Evolutionary conservation across 2,888 invertebrate genomes (phyloP).

Genomic region (Epinotia brunnichana): DNA sequence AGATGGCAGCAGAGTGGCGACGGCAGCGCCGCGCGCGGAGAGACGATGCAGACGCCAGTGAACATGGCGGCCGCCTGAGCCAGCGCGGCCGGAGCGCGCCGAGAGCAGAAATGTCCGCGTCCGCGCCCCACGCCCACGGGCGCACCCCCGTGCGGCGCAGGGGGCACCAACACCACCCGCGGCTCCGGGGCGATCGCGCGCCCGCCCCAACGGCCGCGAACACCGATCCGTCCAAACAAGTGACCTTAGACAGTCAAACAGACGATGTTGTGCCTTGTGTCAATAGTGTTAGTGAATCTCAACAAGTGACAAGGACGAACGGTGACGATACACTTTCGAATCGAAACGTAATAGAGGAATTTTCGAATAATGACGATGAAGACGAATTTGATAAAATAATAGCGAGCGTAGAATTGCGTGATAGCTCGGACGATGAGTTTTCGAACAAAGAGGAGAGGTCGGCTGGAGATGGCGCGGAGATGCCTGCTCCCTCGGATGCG

Average conservation of each 20-base stretch:
- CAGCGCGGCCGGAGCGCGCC: slow-evolving; percentile 76
- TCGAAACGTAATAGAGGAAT: slow-evolving; percentile 71
- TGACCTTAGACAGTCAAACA: slow-evolving; percentile 76
- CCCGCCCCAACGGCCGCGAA: slow-evolving; percentile 76
- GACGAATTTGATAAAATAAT: slow-evolving; percentile 70
- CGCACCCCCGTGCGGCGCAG: slow-evolving; percentile 86
- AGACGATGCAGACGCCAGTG: slow-evolving; percentile 64
- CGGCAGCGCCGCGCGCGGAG: slow-evolving; percentile 66
- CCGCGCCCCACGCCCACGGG: slow-evolving; percentile 83
- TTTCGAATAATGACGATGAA: slow-evolving; percentile 71
- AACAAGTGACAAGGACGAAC: slow-evolving; percentile 81
- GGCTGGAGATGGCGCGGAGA: slow-evolving; percentile 78
- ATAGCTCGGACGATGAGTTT: slow-evolving; percentile 76
- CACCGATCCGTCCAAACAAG: slow-evolving; percentile 76
- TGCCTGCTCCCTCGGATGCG: slow-evolving; percentile 64
- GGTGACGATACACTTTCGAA: slow-evolving; percentile 84
- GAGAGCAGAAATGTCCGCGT: slow-evolving; percentile 83
- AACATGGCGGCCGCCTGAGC: slow-evolving; percentile 86
- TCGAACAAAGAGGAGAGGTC: slow-evolving; percentile 75
- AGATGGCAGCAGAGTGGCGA: slow-evolving; percentile 70
- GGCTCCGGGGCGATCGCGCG: slow-evolving; percentile 84
- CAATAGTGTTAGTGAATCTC: slow-evolving; percentile 84
- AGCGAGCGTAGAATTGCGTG: slow-evolving; percentile 65
- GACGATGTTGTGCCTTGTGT: slow-evolving; percentile 82
- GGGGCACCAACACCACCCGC: slow-evolving; percentile 90